Evolutionary conservation across 2,797 vertebrate species (phyloP).

Genomic region (Carcharodon carcharias): DNA sequence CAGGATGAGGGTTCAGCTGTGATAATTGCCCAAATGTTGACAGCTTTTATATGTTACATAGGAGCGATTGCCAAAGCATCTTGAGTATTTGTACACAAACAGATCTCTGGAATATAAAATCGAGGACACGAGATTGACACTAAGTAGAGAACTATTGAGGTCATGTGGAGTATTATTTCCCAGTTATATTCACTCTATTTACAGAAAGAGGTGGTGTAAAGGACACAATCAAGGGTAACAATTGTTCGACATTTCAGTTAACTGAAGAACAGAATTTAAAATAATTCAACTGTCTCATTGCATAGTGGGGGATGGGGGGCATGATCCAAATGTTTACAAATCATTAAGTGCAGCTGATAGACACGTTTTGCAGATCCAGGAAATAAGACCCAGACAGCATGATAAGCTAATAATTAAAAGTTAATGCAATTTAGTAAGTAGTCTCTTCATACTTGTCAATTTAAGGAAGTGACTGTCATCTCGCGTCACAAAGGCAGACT

Average conservation of each 20-base stretch:
- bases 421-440: not conserved
- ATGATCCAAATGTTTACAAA: not conserved
- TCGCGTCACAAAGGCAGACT: not conserved
- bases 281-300: constrained; percentile 28
- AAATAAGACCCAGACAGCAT: not conserved
- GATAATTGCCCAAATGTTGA: not conserved
- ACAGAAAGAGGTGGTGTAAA: not conserved
- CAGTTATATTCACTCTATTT: not conserved
- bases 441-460: not conserved
- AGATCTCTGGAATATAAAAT: not conserved
- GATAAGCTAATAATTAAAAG: constrained; percentile 6
- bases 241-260: not conserved
- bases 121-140: not conserved
- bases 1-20: not conserved
- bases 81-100: not conserved
- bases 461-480: constrained; percentile 15
- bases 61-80: not conserved
- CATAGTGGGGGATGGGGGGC: not conserved
- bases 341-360: not conserved
- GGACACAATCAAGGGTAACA: not conserved
- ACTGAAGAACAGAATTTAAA: not conserved
- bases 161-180: not conserved
- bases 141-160: not conserved
- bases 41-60: not conserved
- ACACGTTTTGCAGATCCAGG: not conserved